phyloP scores from a whole-genome alignment of 1,140 invertebrate genomes.

The Arctopsyche grandis region DNA sequence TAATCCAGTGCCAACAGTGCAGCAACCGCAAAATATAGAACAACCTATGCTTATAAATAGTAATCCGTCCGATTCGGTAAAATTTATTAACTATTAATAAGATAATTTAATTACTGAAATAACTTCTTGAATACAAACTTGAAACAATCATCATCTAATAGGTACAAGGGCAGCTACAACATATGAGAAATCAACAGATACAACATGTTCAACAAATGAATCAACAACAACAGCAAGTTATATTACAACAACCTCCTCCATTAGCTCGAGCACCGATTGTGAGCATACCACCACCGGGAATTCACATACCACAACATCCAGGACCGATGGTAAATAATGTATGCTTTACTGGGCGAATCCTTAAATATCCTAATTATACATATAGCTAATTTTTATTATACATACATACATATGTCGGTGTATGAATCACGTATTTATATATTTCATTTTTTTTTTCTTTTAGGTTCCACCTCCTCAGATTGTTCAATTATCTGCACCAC shows the following conservation, averaged over 20 bases:
- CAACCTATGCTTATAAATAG: conserved; percentile 41
- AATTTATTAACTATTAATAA: no score
- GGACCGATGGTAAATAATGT: conserved; percentile 47
- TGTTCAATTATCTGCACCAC: conserved; percentile 49
- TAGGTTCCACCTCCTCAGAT: conserved; percentile 52
- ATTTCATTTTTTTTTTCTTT: no score
- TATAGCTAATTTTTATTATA: not conserved
- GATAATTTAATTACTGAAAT: not conserved
- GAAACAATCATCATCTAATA: not conserved
- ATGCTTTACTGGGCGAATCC: not conserved
- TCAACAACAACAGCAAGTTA: conserved; percentile 41
- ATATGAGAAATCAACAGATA: conserved; percentile 39
- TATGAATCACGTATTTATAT: not conserved
- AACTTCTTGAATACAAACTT: no score
- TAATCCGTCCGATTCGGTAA: conserved; percentile 30
- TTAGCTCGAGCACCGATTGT: conserved; percentile 40
- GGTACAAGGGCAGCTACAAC: conserved; percentile 34
- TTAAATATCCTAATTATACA: no score
- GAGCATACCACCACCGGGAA: conserved; percentile 51
- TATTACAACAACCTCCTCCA: conserved; percentile 48
- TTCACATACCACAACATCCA: conserved; percentile 52
- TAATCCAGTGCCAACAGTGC: conserved; percentile 39
- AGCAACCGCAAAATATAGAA: conserved; percentile 38
- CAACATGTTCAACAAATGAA: conserved; percentile 35
- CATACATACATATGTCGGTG: no score